Evolutionary conservation across 2,797 vertebrate genomes (phyloP).

Genomic region (Oreortyx pictus): DNA sequence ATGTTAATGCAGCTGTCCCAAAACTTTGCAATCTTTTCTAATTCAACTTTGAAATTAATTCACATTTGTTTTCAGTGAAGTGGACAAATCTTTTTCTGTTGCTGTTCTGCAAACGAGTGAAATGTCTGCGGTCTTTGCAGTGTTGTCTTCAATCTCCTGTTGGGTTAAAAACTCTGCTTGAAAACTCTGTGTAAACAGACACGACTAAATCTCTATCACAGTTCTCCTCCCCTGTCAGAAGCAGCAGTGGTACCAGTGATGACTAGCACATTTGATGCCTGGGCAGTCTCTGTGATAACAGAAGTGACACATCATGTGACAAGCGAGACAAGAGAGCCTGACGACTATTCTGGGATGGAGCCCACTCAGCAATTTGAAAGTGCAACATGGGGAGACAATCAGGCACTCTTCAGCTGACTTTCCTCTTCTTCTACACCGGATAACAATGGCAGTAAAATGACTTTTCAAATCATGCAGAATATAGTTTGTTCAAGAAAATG

Average conservation of each 20-base stretch:
- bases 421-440: neutral
- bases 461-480: constrained; percentile 27
- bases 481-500: constrained; percentile 17
- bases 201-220: neutral
- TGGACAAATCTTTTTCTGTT: neutral
- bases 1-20: constrained; percentile 8
- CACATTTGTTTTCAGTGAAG: constrained; percentile 20
- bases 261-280: neutral
- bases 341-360: constrained; percentile 29
- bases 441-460: neutral
- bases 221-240: constrained; percentile 2
- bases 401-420: neutral
- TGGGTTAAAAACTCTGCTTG: neutral
- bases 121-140: neutral
- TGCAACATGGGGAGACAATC: neutral
- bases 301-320: constrained; percentile 51
- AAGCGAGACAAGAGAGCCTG: constrained; percentile 21
- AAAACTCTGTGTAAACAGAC: neutral
- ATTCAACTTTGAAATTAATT: constrained; percentile 32
- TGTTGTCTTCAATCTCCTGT: neutral
- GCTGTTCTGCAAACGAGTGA: constrained; percentile 30
- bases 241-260: neutral
- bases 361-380: constrained; percentile 40
- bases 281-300: neutral
- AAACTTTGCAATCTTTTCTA: constrained; percentile 16